Evolutionary conservation across 2,888 invertebrate genomes (phyloP), one percentile per base, ranked within the genome.

Genomic region (Melieria crassipennis): DNA sequence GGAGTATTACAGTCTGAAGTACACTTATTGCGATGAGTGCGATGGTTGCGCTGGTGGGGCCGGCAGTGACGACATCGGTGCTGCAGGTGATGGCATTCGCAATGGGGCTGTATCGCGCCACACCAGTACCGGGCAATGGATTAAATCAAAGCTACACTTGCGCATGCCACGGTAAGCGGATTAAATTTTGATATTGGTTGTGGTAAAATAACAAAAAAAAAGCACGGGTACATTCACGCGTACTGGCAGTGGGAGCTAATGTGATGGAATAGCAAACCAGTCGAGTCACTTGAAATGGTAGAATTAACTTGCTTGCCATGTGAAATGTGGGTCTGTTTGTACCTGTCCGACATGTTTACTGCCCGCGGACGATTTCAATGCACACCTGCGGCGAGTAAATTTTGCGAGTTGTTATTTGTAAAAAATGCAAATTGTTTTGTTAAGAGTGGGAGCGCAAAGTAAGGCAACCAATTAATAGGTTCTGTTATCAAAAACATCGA

Each of bases 1-100:
- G 73, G 80, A 80, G 76, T 77, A 73, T 75, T 79, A 77, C 74
- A 75, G 76, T 73, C 73, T 77, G 46, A 73, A 71, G 63, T 72
- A 65, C 71, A 45, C 70, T n/a, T 61, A 65, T 42, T 68, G 71
- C 16, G 76, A 70, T 74, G 73, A 45, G 48, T 56, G 48, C 43
- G 45, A 63, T 42, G 62, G 7, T 56, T 58, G 47, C 61, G 61
- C 30, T 42, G 70, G 30, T 62, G 58, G 42, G 7, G 61, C 45
- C 11, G 45, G 30, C 50, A 11, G 11, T 52, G 63, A 43, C 10
- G 55, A 5, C 43, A 55, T 13, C 11, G 46, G 5, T 11, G 58
- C 30, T 60, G 70, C 7, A 13, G 60, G 13, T 7, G 50, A 57
- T 50, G 63, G 57, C 55, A 57, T n/a, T 13, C 7, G 50, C 10